phyloP scores from a whole-genome alignment of 2,113 vertebrate species.

The Hippocampus barbouri region DNA sequence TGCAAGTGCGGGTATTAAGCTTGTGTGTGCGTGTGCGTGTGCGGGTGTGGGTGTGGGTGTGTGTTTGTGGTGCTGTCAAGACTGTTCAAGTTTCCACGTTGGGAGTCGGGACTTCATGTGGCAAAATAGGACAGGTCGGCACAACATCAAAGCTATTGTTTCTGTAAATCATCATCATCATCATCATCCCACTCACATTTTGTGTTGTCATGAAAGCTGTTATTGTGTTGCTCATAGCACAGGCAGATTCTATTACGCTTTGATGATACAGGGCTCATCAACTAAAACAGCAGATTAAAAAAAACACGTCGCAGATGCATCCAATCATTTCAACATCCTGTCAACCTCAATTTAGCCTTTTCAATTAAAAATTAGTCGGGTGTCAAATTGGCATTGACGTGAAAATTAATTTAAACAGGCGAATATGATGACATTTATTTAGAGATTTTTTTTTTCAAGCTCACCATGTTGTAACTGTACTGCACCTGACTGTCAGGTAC shows the following conservation, averaged over 20 bases:
- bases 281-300: slow-evolving; percentile 44
- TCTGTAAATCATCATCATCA: slow-evolving; percentile 27
- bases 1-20: neutral
- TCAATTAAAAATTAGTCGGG: slow-evolving; percentile 1
- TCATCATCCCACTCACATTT: neutral
- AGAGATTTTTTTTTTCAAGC: no score
- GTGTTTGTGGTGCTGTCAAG: slow-evolving; percentile 23
- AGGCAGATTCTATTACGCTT: slow-evolving; percentile 8
- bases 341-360: neutral
- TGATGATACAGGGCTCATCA: slow-evolving; percentile 21
- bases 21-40: slow-evolving; percentile 9
- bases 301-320: slow-evolving; percentile 30
- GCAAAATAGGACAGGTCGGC: slow-evolving; percentile 28
- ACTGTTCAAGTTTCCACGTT: slow-evolving; percentile 21
- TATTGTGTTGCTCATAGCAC: slow-evolving; percentile 7
- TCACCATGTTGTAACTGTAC: neutral
- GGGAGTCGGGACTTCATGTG: slow-evolving; percentile 9
- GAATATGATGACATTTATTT: neutral
- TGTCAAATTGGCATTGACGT: slow-evolving; percentile 4
- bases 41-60: neutral
- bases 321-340: slow-evolving; percentile 10
- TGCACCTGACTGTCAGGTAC: neutral
- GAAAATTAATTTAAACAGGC: neutral
- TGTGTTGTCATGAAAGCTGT: slow-evolving; percentile 16
- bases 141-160: slow-evolving; percentile 21